Conservation (phyloP, 2,888 invertebrate genomes). For the Dynastes hyllus region DNA sequence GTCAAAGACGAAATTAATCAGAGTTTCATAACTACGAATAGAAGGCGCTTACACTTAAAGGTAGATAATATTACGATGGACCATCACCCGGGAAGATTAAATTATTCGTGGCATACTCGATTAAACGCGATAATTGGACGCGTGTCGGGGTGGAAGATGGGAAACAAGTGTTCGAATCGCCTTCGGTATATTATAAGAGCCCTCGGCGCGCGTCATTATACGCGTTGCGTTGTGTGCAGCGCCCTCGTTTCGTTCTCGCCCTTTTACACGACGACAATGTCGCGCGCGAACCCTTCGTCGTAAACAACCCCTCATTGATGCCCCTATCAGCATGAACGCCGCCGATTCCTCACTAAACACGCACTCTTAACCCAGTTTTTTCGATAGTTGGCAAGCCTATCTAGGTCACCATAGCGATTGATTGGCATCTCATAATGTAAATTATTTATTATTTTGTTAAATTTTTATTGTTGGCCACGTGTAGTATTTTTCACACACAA, state of each 20-base stretch:
- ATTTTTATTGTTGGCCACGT: no score
- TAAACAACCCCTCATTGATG: constrained; percentile 47
- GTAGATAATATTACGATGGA: neutral
- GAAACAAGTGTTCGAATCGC: constrained; percentile 56
- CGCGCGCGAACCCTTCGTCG: constrained; percentile 31
- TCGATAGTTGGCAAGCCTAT: neutral
- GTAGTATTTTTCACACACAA: no score
- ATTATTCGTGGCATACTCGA: constrained; percentile 42
- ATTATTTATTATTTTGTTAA: no score
- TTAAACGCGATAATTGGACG: constrained; percentile 47
- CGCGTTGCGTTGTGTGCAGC: constrained; percentile 38
- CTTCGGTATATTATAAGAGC: constrained; percentile 46
- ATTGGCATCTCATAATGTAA: neutral
- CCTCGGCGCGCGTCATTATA: constrained; percentile 53
- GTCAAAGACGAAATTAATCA: neutral
- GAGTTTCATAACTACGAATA: neutral
- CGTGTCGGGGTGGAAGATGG: constrained; percentile 33
- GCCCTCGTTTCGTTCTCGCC: constrained; percentile 52
- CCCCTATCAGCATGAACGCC: constrained; percentile 49
- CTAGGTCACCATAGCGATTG: neutral
- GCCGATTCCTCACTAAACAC: constrained; percentile 47
- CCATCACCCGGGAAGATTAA: constrained; percentile 23
- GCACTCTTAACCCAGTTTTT: constrained; percentile 56
- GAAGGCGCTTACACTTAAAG: neutral
- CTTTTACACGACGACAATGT: constrained; percentile 29